Evolutionary conservation across 2,113 vertebrate genomes (phyloP).

Genomic region (Megaptera novaeangliae): DNA sequence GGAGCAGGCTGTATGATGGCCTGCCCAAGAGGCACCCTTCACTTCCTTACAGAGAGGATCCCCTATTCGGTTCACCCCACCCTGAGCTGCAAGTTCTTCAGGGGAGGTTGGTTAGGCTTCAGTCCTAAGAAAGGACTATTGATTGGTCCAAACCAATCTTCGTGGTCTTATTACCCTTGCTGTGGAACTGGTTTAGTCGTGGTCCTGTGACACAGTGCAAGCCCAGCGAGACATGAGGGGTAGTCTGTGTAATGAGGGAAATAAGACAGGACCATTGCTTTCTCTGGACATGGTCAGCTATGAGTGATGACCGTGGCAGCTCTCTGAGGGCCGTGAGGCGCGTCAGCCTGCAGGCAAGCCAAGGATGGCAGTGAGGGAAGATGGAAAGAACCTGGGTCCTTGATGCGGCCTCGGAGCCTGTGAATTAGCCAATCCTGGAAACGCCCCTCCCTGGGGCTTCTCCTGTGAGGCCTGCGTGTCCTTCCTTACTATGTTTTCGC

Average conservation of each 20-base stretch:
- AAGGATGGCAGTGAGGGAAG: not conserved
- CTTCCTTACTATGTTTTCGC: not conserved
- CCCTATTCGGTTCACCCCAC: fast-evolving
- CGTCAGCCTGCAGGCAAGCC: not conserved
- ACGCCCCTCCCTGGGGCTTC: not conserved
- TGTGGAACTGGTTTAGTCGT: not conserved
- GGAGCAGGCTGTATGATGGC: not conserved
- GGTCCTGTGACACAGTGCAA: not conserved
- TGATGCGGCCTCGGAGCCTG: not conserved
- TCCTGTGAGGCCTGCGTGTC: not conserved
- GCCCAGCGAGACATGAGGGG: not conserved
- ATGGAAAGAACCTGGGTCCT: not conserved
- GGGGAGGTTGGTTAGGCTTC: not conserved
- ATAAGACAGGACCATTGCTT: not conserved
- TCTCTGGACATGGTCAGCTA: not conserved
- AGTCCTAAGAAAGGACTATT: not conserved
- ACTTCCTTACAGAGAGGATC: not conserved
- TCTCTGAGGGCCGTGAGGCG: not conserved
- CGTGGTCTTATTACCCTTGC: not conserved
- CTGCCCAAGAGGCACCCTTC: not conserved
- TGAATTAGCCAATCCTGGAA: not conserved
- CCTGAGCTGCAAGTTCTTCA: not conserved
- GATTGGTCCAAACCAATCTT: not conserved
- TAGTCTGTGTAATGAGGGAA: not conserved
- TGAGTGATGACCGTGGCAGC: not conserved